Conservation (phyloP, 2,797 vertebrate species). For the Halcyon smyrnensis region DNA sequence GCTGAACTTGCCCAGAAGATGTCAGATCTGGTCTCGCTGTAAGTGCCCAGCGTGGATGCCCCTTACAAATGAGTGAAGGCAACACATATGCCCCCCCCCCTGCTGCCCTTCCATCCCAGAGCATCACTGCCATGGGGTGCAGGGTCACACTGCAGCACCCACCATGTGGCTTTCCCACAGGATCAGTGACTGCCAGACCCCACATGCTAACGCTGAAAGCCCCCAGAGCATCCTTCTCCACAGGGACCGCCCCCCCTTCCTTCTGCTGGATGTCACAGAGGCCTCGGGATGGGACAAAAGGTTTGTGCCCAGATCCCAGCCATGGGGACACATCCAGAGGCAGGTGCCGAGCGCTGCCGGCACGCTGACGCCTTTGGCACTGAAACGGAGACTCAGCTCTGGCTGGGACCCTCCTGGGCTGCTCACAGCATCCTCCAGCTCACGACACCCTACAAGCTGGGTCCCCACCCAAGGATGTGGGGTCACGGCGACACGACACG, state of each 20-base stretch:
- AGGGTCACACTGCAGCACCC: neutral
- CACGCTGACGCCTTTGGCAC: neutral
- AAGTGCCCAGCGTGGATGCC: neutral
- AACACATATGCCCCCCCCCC: accelerated
- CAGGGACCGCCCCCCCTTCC: accelerated
- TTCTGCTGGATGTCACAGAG: neutral
- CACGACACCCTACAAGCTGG: neutral
- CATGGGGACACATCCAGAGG: neutral
- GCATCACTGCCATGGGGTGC: accelerated
- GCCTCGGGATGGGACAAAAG: accelerated
- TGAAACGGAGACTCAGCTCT: accelerated
- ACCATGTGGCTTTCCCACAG: accelerated
- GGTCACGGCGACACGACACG: accelerated
- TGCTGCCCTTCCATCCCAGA: neutral
- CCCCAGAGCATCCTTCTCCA: accelerated
- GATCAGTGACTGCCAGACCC: neutral
- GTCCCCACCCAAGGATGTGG: neutral
- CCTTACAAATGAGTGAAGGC: accelerated
- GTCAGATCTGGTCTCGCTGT: neutral
- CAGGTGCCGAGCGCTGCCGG: accelerated
- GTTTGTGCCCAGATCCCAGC: neutral
- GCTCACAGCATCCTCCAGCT: accelerated
- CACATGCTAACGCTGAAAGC: accelerated
- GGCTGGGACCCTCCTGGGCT: neutral
- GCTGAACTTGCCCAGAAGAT: neutral